phyloP scores from a whole-genome alignment of 2,888 invertebrate species.

The Allacma fusca region DNA sequence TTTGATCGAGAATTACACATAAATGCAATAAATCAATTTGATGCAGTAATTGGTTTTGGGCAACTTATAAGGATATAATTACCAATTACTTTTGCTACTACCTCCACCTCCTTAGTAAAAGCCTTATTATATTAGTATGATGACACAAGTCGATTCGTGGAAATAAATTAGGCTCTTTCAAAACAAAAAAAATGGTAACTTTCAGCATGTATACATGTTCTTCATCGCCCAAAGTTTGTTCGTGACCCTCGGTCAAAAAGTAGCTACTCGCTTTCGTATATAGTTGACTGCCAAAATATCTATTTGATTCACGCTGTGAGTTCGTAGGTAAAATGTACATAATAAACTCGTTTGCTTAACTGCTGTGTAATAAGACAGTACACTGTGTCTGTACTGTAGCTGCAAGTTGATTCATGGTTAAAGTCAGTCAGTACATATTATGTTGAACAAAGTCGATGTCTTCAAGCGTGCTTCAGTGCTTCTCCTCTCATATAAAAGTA shows the following conservation, averaged over 20 bases:
- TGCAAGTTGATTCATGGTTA: neutral
- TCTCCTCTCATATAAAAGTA: too few relatives aligned
- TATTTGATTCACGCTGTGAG: neutral
- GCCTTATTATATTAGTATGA: neutral
- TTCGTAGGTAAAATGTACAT: too few relatives aligned
- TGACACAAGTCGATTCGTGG: neutral
- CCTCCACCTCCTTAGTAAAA: neutral
- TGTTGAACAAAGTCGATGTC: neutral
- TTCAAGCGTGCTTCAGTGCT: neutral
- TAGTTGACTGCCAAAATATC: neutral
- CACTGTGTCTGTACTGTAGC: neutral
- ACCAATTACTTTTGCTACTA: too few relatives aligned
- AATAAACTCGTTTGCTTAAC: too few relatives aligned
- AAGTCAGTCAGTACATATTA: neutral
- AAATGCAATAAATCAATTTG: too few relatives aligned
- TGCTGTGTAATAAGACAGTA: too few relatives aligned
- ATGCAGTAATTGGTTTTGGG: too few relatives aligned
- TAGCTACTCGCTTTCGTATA: neutral
- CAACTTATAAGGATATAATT: too few relatives aligned
- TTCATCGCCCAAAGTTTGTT: neutral
- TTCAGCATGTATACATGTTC: too few relatives aligned
- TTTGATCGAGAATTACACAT: too few relatives aligned
- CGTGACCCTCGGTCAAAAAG: neutral
- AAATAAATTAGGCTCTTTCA: neutral
- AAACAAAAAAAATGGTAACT: neutral